A percentile compares a stretch with the other conserved stretches of the same genome.
These are phyloP conservation scores for Conus betulinus DNA, from an alignment of 1,140 invertebrate genomes.

Conservation along the genomic window DNA sequence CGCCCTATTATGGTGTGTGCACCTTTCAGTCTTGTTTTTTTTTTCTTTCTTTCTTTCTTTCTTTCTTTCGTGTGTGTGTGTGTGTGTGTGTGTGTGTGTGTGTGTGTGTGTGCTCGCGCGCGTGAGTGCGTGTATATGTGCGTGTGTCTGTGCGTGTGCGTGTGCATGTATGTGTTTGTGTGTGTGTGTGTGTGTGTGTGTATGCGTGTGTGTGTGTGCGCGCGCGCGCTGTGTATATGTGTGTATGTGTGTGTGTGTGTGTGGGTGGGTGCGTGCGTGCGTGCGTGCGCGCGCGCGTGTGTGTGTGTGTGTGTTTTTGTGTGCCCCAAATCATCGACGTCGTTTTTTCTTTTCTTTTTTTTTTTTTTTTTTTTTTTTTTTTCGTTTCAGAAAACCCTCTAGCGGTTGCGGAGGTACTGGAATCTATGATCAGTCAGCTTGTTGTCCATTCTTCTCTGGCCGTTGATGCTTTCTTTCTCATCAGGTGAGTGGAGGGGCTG, in stretches of 20 bases:
- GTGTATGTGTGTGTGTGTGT: not conserved
- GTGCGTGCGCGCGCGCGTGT: not conserved
- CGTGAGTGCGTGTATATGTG: no score
- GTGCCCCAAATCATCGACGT: not conserved
- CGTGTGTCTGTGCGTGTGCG: no score
- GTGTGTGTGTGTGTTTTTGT: not conserved
- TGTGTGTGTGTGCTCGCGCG: not conserved
- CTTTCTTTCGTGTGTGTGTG: constrained; percentile 1
- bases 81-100: not conserved
- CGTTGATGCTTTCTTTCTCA: constrained; percentile 21
- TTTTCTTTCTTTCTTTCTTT: not conserved
- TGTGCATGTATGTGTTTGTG: no score
- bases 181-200: not conserved
- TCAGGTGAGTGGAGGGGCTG: not conserved
- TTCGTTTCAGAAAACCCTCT: constrained; percentile 18
- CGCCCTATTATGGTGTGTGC: constrained; percentile 2
- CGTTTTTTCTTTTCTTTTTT: not conserved
- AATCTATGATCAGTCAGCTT: not conserved
- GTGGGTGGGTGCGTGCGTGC: not conserved
- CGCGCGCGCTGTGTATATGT: not conserved
- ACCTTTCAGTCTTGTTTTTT: not conserved
- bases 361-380: not conserved
- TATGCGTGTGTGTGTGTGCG: not conserved
- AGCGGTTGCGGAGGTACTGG: constrained; percentile 9
- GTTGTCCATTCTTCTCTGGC: constrained; percentile 22